These are phyloP conservation scores for Margaritifera margaritifera DNA, from an alignment of 2,888 invertebrate genomes.

Conservation along the genomic window DNA sequence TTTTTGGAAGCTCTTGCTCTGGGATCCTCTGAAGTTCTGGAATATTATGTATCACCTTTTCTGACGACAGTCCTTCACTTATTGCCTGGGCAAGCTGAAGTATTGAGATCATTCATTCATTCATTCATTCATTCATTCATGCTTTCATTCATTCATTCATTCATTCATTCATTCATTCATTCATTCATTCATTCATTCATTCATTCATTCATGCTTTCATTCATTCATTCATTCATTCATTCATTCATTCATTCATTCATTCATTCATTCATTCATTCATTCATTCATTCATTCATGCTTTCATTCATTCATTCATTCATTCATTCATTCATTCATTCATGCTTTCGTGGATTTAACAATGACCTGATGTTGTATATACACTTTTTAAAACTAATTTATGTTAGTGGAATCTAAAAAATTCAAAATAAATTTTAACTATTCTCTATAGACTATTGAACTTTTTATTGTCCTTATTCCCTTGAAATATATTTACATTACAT, in stretches of 20 bases:
- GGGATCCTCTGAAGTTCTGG: slow-evolving; percentile 59
- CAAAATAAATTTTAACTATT: not conserved
- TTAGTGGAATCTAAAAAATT: not conserved
- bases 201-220: not conserved
- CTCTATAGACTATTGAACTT: too few species aligned
- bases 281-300: not conserved
- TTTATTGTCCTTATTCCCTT: too few species aligned
- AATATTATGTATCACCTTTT: slow-evolving; percentile 58
- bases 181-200: not conserved
- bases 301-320: not conserved
- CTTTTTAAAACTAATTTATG: not conserved
- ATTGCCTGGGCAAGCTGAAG: slow-evolving; percentile 66
- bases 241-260: not conserved
- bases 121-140: not conserved
- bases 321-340: not conserved
- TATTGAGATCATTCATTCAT: not conserved
- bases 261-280: too few species aligned
- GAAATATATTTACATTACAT: too few species aligned
- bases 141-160: not conserved
- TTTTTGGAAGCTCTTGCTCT: slow-evolving; percentile 37
- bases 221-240: not conserved
- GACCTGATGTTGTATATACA: not conserved
- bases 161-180: not conserved
- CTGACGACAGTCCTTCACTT: slow-evolving; percentile 51
- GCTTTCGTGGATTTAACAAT: too few species aligned